Evolutionary conservation across 2,888 invertebrate genomes (phyloP).

Genomic region (Orthosia gracilis): DNA sequence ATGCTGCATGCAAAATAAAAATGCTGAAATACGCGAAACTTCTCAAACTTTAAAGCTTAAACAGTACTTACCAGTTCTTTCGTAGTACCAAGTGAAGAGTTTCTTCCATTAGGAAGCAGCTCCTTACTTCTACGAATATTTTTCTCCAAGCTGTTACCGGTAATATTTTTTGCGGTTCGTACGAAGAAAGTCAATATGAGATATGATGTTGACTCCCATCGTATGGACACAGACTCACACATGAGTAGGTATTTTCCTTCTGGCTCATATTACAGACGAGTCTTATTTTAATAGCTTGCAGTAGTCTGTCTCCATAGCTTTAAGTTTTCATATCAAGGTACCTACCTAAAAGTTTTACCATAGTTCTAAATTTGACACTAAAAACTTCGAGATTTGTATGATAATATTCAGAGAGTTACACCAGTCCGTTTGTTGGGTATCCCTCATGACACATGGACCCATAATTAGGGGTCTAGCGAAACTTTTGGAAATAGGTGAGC

Average conservation of each 20-base stretch:
- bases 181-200: slow-evolving; percentile 36
- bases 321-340: slow-evolving; percentile 33
- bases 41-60: slow-evolving; percentile 9
- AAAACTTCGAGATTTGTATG: slow-evolving; percentile 29
- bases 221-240: slow-evolving; percentile 20
- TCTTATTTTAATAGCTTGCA: slow-evolving; percentile 26
- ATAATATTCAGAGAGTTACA: slow-evolving; percentile 24
- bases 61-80: slow-evolving; percentile 13
- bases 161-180: slow-evolving; percentile 34
- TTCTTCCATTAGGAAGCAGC: slow-evolving; percentile 44
- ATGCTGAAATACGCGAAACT: slow-evolving; percentile 12
- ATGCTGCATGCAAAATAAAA: slow-evolving; percentile 2
- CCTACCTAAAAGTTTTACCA: slow-evolving; percentile 25
- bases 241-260: slow-evolving; percentile 7
- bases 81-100: slow-evolving; percentile 30
- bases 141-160: slow-evolving; percentile 21
- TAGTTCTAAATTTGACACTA: slow-evolving; percentile 25
- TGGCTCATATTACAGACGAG: slow-evolving; percentile 3
- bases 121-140: slow-evolving; percentile 22
- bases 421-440: slow-evolving; percentile 13
- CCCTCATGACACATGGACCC: slow-evolving; percentile 43
- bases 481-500: slow-evolving; percentile 50
- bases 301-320: background rate
- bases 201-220: slow-evolving; percentile 33
- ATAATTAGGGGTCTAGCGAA: slow-evolving; percentile 30